A percentile compares a stretch with the other conserved stretches of the same genome.
Evolutionary conservation across 1,140 invertebrate species (phyloP).

Genomic region (Lysiphlebus fabarum): DNA sequence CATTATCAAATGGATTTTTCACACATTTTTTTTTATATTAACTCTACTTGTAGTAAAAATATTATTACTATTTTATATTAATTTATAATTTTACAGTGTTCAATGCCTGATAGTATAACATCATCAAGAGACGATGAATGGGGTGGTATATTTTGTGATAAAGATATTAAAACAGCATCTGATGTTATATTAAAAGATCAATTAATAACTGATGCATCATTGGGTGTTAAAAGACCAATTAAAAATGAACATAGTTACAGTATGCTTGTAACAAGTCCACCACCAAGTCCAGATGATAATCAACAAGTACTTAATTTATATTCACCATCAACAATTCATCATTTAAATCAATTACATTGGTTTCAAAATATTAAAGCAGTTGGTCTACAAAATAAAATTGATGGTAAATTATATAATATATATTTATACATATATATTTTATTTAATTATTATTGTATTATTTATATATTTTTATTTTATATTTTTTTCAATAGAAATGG

Average conservation of each 20-base stretch:
- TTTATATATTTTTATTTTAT: slow-evolving; percentile 1
- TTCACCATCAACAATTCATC: slow-evolving; percentile 18
- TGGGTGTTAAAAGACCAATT: slow-evolving; percentile 72
- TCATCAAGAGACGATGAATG: slow-evolving; percentile 45
- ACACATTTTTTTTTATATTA: neutral
- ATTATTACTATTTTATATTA: slow-evolving; percentile 14
- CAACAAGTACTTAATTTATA: slow-evolving; percentile 33
- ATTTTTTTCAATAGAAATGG: slow-evolving; percentile 66
- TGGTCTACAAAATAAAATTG: slow-evolving; percentile 37
- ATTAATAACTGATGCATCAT: slow-evolving; percentile 83
- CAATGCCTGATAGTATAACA: too few relatives aligned
- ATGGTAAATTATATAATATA: slow-evolving; percentile 35
- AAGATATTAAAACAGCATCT: slow-evolving; percentile 35
- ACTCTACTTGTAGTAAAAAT: too few relatives aligned
- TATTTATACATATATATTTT: neutral
- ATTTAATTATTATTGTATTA: neutral
- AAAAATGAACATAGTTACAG: slow-evolving; percentile 85
- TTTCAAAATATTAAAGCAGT: slow-evolving; percentile 35
- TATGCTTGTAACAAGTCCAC: slow-evolving; percentile 59
- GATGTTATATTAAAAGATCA: slow-evolving; percentile 79
- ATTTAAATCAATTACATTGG: slow-evolving; percentile 23
- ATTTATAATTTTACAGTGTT: too few relatives aligned
- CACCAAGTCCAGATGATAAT: slow-evolving; percentile 57
- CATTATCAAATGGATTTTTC: too few relatives aligned
- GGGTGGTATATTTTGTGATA: slow-evolving; percentile 31